A percentile compares a stretch with the other conserved stretches of the same genome.
phyloP scores from a whole-genome alignment of 2,113 vertebrate genomes.

The Nerophis lumbriciformis region DNA sequence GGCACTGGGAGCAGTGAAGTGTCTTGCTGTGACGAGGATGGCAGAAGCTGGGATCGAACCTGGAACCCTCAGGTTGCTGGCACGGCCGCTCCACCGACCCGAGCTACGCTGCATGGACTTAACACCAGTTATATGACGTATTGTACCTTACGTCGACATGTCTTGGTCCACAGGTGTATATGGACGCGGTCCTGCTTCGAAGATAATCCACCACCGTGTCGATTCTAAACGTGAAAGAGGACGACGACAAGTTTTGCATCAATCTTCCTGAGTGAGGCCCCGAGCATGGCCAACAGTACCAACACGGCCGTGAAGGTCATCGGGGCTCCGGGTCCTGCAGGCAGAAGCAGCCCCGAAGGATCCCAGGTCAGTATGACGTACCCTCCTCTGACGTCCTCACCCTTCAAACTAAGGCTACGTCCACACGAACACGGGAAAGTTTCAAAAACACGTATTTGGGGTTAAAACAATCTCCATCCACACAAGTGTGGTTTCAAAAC shows the following conservation, averaged over 20 bases:
- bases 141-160: not conserved
- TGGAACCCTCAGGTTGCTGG: too few relatives aligned
- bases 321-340: conserved; percentile 63
- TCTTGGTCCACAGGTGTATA: conserved; percentile 26
- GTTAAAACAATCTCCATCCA: too few relatives aligned
- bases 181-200: conserved; percentile 12
- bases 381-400: too few relatives aligned
- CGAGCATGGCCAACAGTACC: conserved; percentile 90
- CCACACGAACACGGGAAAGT: too few relatives aligned
- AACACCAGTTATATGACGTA: not conserved
- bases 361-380: conserved; percentile 76
- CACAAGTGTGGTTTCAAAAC: too few relatives aligned
- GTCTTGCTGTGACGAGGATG: too few relatives aligned
- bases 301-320: conserved; percentile 76
- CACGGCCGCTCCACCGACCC: too few relatives aligned
- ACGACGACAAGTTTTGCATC: conserved; percentile 2
- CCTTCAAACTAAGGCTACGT: too few relatives aligned
- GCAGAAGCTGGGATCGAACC: too few relatives aligned
- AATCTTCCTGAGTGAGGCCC: conserved; percentile 72
- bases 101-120: too few relatives aligned
- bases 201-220: conserved; percentile 14
- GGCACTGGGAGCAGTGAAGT: too few relatives aligned
- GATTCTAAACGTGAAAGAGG: conserved; percentile 5
- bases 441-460: too few relatives aligned
- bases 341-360: conserved; percentile 88